Evolutionary conservation across 2,113 vertebrate species (phyloP).

Genomic region (Macrotis lagotis): DNA sequence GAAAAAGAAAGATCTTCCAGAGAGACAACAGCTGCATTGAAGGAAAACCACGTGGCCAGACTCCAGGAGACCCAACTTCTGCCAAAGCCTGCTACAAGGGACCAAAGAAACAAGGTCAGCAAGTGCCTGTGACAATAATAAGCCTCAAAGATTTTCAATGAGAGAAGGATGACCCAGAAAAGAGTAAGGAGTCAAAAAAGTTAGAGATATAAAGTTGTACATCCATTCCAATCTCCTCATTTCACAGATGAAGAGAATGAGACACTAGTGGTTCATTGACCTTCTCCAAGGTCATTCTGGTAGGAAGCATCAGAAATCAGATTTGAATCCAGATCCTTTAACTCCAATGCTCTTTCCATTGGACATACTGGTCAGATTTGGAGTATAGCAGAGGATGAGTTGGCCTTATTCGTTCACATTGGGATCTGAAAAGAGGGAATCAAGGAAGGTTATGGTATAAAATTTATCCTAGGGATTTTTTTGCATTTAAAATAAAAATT

Average conservation of each 20-base stretch:
- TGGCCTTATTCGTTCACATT: neutral
- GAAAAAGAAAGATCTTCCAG: slow-evolving; percentile 13
- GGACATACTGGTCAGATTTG: neutral
- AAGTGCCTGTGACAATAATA: neutral
- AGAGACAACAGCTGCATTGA: neutral
- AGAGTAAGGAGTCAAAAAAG: neutral
- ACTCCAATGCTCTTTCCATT: neutral
- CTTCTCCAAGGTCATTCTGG: neutral
- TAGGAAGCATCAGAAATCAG: neutral
- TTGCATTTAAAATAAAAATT: no score
- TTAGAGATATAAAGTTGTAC: neutral
- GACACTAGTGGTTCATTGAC: neutral
- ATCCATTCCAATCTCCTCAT: neutral
- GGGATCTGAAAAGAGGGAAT: neutral
- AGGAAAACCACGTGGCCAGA: no score
- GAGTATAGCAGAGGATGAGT: neutral
- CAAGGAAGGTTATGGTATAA: neutral
- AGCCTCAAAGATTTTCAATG: neutral
- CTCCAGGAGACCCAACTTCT: neutral
- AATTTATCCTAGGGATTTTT: no score
- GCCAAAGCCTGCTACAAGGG: neutral
- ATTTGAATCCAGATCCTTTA: neutral
- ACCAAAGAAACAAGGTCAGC: neutral
- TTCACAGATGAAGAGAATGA: neutral
- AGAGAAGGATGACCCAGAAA: slow-evolving; percentile 1